Conservation (phyloP, 2,113 vertebrate species). For the Limnothrissa miodon region DNA sequence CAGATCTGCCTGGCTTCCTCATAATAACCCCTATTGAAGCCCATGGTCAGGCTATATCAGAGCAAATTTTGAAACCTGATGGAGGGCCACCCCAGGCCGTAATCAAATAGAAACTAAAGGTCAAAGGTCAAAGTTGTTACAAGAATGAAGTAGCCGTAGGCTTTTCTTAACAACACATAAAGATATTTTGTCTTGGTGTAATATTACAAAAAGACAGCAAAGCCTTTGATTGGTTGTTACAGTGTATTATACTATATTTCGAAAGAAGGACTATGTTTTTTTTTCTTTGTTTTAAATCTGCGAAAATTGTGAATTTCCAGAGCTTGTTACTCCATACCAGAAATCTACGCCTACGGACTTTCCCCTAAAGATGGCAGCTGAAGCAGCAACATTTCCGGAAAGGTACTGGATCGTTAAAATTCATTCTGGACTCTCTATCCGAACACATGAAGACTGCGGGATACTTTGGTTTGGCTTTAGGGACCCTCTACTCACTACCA, state of each 20-base stretch:
- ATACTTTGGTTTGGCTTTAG: too few species aligned
- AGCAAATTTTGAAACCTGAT: not conserved
- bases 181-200: not conserved
- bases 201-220: not conserved
- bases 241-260: not conserved
- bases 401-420: too few species aligned
- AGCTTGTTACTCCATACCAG: too few species aligned
- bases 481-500: too few species aligned
- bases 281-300: too few species aligned
- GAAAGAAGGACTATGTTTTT: too few species aligned
- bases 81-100: not conserved
- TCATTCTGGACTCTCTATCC: too few species aligned
- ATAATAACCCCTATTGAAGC: not conserved
- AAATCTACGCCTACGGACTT: too few species aligned
- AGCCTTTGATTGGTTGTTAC: not conserved
- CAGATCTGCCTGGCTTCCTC: not conserved
- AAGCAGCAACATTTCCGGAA: too few species aligned
- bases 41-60: constrained; percentile 12
- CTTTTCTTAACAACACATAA: not conserved
- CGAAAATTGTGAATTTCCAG: too few species aligned
- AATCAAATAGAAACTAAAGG: not conserved
- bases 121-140: not conserved
- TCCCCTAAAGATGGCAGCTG: too few species aligned
- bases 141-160: not conserved
- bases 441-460: too few species aligned